Base-by-base conservation (phyloP, 2,797 vertebrate species). In the Rachycentron canadum region DNA sequence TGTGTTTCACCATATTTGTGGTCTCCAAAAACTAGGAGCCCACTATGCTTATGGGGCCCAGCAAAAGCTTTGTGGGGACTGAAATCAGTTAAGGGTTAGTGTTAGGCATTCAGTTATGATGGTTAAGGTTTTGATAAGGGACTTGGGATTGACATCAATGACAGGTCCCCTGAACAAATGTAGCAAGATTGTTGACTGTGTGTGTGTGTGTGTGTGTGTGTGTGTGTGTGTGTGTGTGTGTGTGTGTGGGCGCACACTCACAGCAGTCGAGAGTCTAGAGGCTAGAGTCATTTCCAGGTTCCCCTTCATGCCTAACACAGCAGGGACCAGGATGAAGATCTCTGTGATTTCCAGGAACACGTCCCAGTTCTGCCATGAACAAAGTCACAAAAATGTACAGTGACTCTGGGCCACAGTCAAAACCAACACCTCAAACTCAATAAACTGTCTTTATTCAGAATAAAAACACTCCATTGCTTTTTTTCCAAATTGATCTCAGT, bases 281-380 rank as follows among this genome's bases (percentile, higher is more conserved):
- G 98, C 98, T 90, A 99, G 89, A 7, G 98, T 99, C 98, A 98
- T 99, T 94, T 99, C 98, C 90, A 99, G 95, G 83, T 99, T 99
- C 47, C 98, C 97, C 92, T 99, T 99, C 88, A 99, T 97, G 58
- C 98, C 98, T 83, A 99, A 95, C 47, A 99, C 94, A 21, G 97
- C 96, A 85, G 98, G 97, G 78, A 99, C 96, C 92, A 99, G 94
- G 87, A 99, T 99, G 85, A 99, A 96, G 88, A 99, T 93, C 94
- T 98, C 97, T 14, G 96, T 95, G 82, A 99, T 89, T 66, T 97
- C 97, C 93, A 94, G 96, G 92, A 99, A 99, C 43, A 97, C 97
- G 30, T 97, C 95, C 98, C 98, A 99, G 26, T 95, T 96, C 98
- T 99, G 82, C 70, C 63, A 86, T 23, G 56, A 83, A 85, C 32